Base-by-base conservation (phyloP, 2,888 invertebrate genomes). In the Brenthis daphne region DNA sequence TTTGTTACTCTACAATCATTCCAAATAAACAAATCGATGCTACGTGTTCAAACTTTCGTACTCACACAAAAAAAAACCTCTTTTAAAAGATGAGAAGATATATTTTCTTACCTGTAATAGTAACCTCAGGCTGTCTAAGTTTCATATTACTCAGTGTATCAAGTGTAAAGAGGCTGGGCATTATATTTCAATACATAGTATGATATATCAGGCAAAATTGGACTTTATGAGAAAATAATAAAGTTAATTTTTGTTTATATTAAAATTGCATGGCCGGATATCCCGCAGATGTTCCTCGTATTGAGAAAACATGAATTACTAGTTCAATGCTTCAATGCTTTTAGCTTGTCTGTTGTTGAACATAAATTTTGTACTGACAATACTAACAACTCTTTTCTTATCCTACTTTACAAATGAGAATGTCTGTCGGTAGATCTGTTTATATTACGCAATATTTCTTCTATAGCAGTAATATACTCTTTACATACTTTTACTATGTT, bases 221-320 rank as follows among this genome's bases (percentile, higher is more conserved):
- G 56, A 70, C 70, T 53, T 53, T 74, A 67, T 11, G 0, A 0
- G 2, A 0, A 20, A 2, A 14, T 0, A 0, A 8, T 76, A 75
- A 29, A 57, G 70, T 65, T 24, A 6, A 43, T 37, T 75, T 73
- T 73, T 1, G 29, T 3, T 13, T 60, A 51, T n/a, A 20, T 3
- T 12, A 13, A 20, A 54, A 68, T 69, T 74, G 68, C 68, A 70
- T 66, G 66, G 71, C 74, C 74, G 77, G 78, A 80, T 76, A 77
- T 75, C 74, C 74, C 79, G 79, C 83, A 84, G 82, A 84, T 85
- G 85, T 85, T 83, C 80, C 79, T 78, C 79, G 77, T 81, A 82
- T 82, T 82, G 82, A 80, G 82, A 85, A 83, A 85, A 86, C 85
- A 84, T 84, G 83, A 82, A 82, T 82, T 77, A 79, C 81, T 84